Base-by-base conservation (phyloP, 2,113 vertebrate species). In the Paraplagusia blochii region DNA sequence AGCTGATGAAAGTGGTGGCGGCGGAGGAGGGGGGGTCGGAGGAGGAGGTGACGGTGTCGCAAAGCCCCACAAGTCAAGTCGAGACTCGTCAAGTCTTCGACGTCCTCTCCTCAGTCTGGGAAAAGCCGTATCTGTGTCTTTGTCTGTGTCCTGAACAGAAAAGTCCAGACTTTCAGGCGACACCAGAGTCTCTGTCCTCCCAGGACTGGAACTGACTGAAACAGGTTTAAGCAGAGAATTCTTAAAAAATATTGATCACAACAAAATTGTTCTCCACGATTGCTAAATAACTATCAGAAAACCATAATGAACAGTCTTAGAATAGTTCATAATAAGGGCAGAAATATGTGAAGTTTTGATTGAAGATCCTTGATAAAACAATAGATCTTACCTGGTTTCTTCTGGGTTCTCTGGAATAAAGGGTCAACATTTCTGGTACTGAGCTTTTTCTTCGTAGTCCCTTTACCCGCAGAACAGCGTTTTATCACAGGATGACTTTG, bases 11-110 rank as follows among this genome's bases (percentile, higher is more conserved):
- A 73, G 65, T 3, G 81, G 54, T 0, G 70, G 74, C 18, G 74
- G 53, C 1, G 56, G 38, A 9, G 71, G 63, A 0, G 71, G 63
- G 0, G 83, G 6, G 22, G 75, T 0, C n/a, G 82, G 82, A 0
- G 87, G 83, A 9, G 84, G 88, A 34, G 81, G 83, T 42, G 89
- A 88, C 16, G 88, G 82, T 3, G 87, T 81, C 0, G 87, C 82
- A n/a, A 90, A 89, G 56, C 88, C 89, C 91, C 90, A 90, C 63
- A 87, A 84, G 60, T 86, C 82, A 1, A 85, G 82, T 43, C 79
- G 81, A 51, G 88, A 84, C n/a, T 90, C 89, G 16, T 90, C 91
- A 0, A 80, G 75, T 39, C 88, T 79, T 58, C 89, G 82, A 0
- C 88, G 84, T 0, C 89, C 88, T 74, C 90, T 83, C 69, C 90